Conservation (phyloP, 2,113 vertebrate genomes). For the Crotalus horridus region DNA sequence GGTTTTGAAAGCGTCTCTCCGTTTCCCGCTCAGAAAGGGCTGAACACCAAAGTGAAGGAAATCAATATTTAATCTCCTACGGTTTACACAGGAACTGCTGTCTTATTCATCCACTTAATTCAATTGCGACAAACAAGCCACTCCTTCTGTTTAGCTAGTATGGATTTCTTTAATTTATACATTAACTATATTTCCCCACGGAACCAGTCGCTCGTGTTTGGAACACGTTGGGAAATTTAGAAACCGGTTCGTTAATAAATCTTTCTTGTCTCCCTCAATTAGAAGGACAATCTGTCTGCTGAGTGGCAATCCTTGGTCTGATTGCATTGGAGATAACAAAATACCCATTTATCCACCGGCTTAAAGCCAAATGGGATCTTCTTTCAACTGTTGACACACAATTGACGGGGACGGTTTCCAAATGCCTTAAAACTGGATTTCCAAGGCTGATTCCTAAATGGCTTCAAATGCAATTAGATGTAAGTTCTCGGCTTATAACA, state of each 20-base stretch:
- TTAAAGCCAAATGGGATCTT: background rate
- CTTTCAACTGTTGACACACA: background rate
- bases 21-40: background rate
- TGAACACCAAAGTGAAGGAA: background rate
- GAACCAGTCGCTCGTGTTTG: background rate
- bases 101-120: background rate
- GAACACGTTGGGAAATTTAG: background rate
- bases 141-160: background rate
- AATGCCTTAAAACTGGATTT: background rate
- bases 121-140: background rate
- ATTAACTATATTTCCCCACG: background rate
- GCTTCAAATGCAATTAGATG: background rate
- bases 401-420: background rate
- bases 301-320: background rate
- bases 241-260: background rate
- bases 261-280: background rate
- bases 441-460: background rate
- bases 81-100: too few relatives aligned
- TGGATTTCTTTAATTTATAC: conserved; percentile 8
- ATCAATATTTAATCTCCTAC: background rate
- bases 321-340: background rate
- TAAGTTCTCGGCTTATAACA: too few relatives aligned
- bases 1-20: background rate
- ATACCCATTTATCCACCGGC: background rate
- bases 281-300: background rate